phyloP scores from a whole-genome alignment of 92 coral and sea anemone genomes.

The Zoanthus gigantus region DNA sequence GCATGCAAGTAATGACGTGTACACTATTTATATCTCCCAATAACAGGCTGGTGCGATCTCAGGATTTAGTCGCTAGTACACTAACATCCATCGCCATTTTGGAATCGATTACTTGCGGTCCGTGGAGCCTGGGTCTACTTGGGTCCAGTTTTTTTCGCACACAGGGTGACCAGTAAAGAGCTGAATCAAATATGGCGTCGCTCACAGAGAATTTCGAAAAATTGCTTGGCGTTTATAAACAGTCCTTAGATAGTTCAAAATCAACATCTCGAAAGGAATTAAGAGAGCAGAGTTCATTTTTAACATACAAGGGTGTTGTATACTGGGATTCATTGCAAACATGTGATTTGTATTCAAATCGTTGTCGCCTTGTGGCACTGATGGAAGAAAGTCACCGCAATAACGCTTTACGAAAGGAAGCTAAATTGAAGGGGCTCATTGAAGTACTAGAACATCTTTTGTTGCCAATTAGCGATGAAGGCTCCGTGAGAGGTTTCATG shows the following conservation, averaged over 20 bases:
- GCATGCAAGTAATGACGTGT: too few relatives aligned
- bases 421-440: constrained; percentile 37
- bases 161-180: constrained; percentile 1
- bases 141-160: constrained; percentile 6
- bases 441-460: constrained; percentile 48
- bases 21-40: too few relatives aligned
- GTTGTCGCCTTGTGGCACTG: constrained; percentile 20
- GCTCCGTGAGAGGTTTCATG: constrained; percentile 7
- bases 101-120: constrained; percentile 3
- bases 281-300: constrained; percentile 24
- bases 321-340: constrained; percentile 33
- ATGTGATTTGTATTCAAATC: constrained; percentile 37
- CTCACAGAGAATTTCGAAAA: background rate
- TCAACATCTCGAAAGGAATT: constrained; percentile 7
- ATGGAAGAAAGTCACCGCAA: constrained; percentile 22
- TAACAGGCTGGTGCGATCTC: too few relatives aligned
- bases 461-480: constrained; percentile 13
- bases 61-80: too few relatives aligned
- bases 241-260: constrained; percentile 3
- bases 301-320: constrained; percentile 32
- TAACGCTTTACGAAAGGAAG: constrained; percentile 14
- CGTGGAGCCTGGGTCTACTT: constrained; percentile 4
- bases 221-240: constrained; percentile 6
- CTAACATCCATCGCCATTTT: background rate
- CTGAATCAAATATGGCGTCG: background rate